These are phyloP conservation scores for Saguinus midas DNA, from an alignment of 2,113 vertebrate genomes.

Conservation along the genomic window DNA sequence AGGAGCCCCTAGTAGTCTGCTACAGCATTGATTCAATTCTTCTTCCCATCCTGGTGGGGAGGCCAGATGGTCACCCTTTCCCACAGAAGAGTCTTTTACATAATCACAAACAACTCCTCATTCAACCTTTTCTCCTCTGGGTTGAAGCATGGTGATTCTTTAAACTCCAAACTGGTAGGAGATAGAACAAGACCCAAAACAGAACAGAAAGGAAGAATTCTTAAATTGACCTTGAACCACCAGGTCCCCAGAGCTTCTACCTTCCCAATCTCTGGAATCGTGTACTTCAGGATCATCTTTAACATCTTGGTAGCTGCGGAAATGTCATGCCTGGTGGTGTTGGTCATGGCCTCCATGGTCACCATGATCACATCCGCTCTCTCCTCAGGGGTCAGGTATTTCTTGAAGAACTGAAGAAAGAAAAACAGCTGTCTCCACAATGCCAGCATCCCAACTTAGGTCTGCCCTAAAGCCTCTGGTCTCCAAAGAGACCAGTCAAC, in stretches of 20 bases:
- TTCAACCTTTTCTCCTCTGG: neutral
- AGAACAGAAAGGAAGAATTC: neutral
- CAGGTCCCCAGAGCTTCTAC: neutral
- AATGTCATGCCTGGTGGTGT: rapidly evolving
- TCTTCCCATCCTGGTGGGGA: neutral
- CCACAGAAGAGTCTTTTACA: neutral
- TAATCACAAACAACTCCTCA: rapidly evolving
- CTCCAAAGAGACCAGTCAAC: neutral
- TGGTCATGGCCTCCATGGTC: slow-evolving; percentile 20
- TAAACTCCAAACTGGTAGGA: neutral
- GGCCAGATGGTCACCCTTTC: no score
- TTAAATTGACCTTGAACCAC: neutral
- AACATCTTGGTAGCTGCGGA: neutral
- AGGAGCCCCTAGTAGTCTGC: neutral
- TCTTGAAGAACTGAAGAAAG: slow-evolving; percentile 64
- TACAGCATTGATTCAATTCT: neutral
- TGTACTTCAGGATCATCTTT: neutral
- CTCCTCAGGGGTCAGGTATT: slow-evolving; percentile 65
- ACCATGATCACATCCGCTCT: slow-evolving; percentile 46
- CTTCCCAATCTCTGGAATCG: slow-evolving; percentile 49
- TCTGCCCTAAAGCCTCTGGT: rapidly evolving
- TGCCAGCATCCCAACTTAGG: neutral
- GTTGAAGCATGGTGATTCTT: neutral
- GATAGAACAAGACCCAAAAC: neutral
- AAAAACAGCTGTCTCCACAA: neutral